Conservation (phyloP, 2,888 invertebrate genomes). For the Agriopis aurantiaria region DNA sequence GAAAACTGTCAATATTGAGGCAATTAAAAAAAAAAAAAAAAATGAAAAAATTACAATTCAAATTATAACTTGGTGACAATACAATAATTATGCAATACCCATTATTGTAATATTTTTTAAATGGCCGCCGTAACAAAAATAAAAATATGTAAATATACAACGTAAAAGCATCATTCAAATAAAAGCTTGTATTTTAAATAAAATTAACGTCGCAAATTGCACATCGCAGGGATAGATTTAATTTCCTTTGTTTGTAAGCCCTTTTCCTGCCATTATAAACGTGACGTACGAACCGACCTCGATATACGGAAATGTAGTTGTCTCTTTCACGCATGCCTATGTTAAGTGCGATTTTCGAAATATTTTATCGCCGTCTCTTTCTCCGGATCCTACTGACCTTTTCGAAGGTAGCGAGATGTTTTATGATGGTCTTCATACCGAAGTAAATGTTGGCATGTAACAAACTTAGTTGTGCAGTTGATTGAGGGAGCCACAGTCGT, state of each 20-base stretch:
- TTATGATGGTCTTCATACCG: slow-evolving; percentile 32
- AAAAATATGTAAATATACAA: too few relatives aligned
- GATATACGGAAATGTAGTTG: slow-evolving; percentile 48
- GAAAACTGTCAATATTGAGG: too few relatives aligned
- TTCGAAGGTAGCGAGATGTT: slow-evolving; percentile 24
- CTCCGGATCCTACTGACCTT: slow-evolving; percentile 44
- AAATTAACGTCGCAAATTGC: slow-evolving; percentile 41
- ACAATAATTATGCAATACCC: too few relatives aligned
- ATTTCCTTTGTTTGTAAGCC: slow-evolving; percentile 63
- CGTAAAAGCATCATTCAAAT: too few relatives aligned
- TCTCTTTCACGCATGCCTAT: slow-evolving; percentile 46
- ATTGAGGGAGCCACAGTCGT: neutral
- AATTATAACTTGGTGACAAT: too few relatives aligned
- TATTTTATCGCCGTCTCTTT: slow-evolving; percentile 46
- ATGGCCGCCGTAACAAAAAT: too few relatives aligned
- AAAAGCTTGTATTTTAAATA: too few relatives aligned
- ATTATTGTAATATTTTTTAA: too few relatives aligned
- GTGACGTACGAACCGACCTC: slow-evolving; percentile 65
- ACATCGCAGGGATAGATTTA: slow-evolving; percentile 31
- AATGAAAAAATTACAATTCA: too few relatives aligned
- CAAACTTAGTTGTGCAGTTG: neutral
- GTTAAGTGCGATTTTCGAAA: slow-evolving; percentile 33
- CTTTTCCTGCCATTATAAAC: slow-evolving; percentile 57
- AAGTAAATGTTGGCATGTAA: slow-evolving; percentile 19
- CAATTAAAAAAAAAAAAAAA: too few relatives aligned